Evolutionary conservation across 2,888 invertebrate species (phyloP).

Genomic region (Amphipoea lucens): DNA sequence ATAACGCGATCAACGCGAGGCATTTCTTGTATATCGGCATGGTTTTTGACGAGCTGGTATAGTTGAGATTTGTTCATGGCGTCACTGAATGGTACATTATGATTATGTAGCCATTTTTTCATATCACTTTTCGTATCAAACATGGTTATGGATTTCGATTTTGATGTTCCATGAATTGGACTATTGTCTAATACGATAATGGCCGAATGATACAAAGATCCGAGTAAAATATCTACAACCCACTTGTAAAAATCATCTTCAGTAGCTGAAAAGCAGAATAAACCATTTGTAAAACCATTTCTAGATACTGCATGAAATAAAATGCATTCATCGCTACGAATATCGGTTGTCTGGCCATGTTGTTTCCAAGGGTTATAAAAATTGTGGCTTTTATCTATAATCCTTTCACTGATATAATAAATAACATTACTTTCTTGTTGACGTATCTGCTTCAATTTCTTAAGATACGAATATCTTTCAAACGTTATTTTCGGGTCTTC

Average conservation of each 20-base stretch:
- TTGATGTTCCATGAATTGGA: constrained; percentile 65
- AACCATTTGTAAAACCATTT: constrained; percentile 67
- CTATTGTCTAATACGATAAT: constrained; percentile 75
- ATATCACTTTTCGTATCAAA: constrained; percentile 76
- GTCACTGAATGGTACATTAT: constrained; percentile 74
- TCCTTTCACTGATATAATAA: constrained; percentile 76
- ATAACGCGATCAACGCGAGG: constrained; percentile 72
- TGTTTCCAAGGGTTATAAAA: constrained; percentile 63
- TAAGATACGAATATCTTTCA: constrained; percentile 74
- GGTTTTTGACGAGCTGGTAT: constrained; percentile 73
- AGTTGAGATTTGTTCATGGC: constrained; percentile 76
- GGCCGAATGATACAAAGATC: constrained; percentile 66
- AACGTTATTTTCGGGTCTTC: constrained; percentile 77
- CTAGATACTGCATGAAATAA: constrained; percentile 73
- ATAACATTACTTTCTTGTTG: constrained; percentile 45
- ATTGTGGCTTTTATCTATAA: constrained; percentile 61
- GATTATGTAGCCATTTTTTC: constrained; percentile 72
- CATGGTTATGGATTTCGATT: constrained; percentile 66
- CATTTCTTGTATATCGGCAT: constrained; percentile 52
- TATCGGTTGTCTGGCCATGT: constrained; percentile 24
- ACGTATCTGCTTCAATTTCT: constrained; percentile 71
- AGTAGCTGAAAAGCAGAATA: constrained; percentile 70
- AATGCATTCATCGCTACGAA: constrained; percentile 41
- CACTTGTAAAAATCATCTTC: constrained; percentile 74
- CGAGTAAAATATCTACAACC: constrained; percentile 74